phyloP scores from a whole-genome alignment of 2,888 invertebrate species.

The Chelonus formosanus region DNA sequence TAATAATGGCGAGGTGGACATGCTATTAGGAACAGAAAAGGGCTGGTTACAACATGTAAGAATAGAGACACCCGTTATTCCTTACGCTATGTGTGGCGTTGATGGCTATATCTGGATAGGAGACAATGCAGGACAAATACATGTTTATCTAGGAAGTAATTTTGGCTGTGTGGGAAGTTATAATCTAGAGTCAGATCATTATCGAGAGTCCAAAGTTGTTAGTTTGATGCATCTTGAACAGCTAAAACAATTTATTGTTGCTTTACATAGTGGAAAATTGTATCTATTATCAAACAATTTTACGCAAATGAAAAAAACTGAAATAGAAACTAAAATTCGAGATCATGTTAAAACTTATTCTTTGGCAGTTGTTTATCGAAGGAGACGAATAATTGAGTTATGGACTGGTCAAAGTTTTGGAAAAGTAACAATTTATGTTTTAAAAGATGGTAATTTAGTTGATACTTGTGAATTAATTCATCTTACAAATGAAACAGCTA shows the following conservation, averaged over 20 bases:
- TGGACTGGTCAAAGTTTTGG: constrained; percentile 91
- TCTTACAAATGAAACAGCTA: constrained; percentile 67
- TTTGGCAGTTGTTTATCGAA: constrained; percentile 55
- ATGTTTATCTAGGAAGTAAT: constrained; percentile 75
- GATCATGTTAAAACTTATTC: constrained; percentile 57
- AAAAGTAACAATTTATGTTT: constrained; percentile 79
- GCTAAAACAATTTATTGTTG: constrained; percentile 81
- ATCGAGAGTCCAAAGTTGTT: constrained; percentile 72
- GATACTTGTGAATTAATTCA: constrained; percentile 77
- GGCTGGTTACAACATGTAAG: constrained; percentile 72
- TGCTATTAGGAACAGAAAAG: constrained; percentile 68
- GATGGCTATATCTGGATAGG: constrained; percentile 88
- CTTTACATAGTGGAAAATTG: constrained; percentile 77
- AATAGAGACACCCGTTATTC: constrained; percentile 69
- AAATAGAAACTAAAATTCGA: constrained; percentile 59
- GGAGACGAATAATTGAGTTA: constrained; percentile 71
- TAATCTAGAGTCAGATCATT: constrained; percentile 72
- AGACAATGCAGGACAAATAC: constrained; percentile 85
- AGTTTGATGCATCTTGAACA: constrained; percentile 74
- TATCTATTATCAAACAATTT: constrained; percentile 58
- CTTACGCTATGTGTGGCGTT: constrained; percentile 79
- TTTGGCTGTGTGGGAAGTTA: constrained; percentile 61
- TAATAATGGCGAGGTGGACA: constrained; percentile 73
- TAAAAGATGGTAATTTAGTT: constrained; percentile 67
- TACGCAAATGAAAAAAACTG: constrained; percentile 58